A percentile compares a stretch with the other conserved stretches of the same genome.
These are phyloP conservation scores for Campoplex capitator DNA, from an alignment of 2,888 invertebrate genomes.

Conservation along the genomic window DNA sequence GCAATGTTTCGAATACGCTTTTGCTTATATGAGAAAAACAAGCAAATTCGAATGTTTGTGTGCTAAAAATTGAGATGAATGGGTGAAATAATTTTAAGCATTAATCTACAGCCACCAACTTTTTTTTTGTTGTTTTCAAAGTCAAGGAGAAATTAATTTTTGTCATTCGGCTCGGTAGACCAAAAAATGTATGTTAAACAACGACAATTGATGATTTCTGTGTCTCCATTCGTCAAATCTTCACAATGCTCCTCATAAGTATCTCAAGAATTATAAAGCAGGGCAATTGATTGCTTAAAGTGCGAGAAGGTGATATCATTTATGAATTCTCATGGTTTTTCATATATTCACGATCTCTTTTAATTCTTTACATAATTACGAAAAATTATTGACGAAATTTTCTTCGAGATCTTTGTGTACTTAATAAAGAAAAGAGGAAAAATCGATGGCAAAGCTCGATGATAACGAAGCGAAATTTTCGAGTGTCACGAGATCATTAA, in stretches of 20 bases:
- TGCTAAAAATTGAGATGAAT: conserved; percentile 22
- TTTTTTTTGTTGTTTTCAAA: not conserved
- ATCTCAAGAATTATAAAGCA: conserved; percentile 38
- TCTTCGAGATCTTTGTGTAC: conserved; percentile 14
- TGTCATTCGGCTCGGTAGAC: conserved; percentile 21
- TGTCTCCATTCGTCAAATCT: conserved; percentile 55
- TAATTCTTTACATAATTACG: not conserved
- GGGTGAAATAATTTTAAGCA: conserved; percentile 50
- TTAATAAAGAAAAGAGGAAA: conserved; percentile 8
- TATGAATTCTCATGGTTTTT: conserved; percentile 25
- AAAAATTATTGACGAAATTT: not conserved
- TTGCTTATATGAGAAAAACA: not conserved
- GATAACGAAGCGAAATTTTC: conserved; percentile 19
- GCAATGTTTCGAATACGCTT: not conserved
- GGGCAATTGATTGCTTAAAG: not conserved
- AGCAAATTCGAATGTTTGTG: not conserved
- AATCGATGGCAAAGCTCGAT: not conserved
- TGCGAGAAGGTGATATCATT: conserved; percentile 16
- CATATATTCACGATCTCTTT: not conserved
- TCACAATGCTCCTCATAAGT: conserved; percentile 37
- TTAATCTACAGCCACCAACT: conserved; percentile 33
- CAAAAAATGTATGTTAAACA: not conserved
- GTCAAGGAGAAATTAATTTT: conserved; percentile 37
- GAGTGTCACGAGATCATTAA: conserved; percentile 43
- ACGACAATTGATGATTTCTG: conserved; percentile 63